Evolutionary conservation across 2,113 vertebrate species (phyloP).

Genomic region (Scortum barcoo): DNA sequence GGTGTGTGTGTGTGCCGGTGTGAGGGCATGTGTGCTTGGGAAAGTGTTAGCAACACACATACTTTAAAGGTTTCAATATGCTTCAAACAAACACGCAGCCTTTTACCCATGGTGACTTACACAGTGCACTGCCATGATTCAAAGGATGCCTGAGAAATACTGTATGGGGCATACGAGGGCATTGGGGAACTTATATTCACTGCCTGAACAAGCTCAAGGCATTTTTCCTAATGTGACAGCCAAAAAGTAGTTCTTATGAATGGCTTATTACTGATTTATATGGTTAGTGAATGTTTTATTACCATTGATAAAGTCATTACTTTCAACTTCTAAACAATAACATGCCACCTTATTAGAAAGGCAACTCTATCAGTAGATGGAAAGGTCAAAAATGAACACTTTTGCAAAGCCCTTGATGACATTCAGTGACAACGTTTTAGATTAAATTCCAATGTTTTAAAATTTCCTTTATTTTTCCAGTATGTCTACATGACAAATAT

Average conservation of each 20-base stretch:
- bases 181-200: background rate
- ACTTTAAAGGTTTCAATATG: background rate
- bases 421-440: background rate
- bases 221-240: background rate
- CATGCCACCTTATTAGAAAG: background rate
- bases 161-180: background rate
- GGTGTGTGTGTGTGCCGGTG: background rate
- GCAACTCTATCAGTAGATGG: background rate
- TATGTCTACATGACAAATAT: background rate
- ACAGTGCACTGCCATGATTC: background rate
- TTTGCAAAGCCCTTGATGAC: background rate
- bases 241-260: background rate
- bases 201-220: background rate
- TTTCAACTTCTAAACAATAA: background rate
- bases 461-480: background rate
- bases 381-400: background rate
- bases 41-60: background rate
- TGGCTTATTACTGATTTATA: background rate
- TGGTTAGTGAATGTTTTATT: background rate
- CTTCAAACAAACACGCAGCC: background rate
- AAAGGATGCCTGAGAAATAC: background rate
- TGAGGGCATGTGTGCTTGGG: background rate
- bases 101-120: background rate
- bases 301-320: background rate
- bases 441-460: background rate